Evolutionary conservation across 2,888 invertebrate species (phyloP).

Genomic region (Hyposoter dolosus): DNA sequence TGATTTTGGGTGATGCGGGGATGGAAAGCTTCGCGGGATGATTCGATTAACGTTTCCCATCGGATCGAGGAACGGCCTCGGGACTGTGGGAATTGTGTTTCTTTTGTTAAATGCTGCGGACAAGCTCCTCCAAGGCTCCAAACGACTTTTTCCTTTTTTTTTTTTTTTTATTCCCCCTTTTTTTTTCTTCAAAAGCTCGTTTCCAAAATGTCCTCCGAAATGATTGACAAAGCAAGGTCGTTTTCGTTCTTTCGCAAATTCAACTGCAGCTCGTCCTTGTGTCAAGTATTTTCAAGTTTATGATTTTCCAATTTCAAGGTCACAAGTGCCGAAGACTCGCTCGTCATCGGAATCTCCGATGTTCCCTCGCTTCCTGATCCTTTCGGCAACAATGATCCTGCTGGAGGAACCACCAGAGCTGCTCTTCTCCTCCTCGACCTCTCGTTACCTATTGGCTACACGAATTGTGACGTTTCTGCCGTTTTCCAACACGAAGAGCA

Average conservation of each 20-base stretch:
- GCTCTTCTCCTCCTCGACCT: slow-evolving; percentile 41
- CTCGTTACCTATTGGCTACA: slow-evolving; percentile 83
- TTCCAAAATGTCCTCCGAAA: slow-evolving; percentile 53
- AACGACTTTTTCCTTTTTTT: neutral
- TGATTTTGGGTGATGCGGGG: slow-evolving; percentile 38
- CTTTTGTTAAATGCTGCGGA: neutral
- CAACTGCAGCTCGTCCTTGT: slow-evolving; percentile 9
- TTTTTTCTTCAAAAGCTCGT: slow-evolving; percentile 52
- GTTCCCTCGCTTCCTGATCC: slow-evolving; percentile 31
- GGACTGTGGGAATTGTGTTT: neutral
- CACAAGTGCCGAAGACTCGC: slow-evolving; percentile 31
- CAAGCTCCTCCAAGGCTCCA: neutral
- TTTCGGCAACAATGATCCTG: slow-evolving; percentile 23
- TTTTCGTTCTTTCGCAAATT: neutral
- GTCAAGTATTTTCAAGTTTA: slow-evolving; percentile 51
- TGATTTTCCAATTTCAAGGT: slow-evolving; percentile 35
- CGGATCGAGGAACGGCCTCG: neutral
- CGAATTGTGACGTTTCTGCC: slow-evolving; percentile 87
- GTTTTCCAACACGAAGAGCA: slow-evolving; percentile 92
- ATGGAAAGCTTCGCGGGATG: neutral
- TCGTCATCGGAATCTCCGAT: slow-evolving; percentile 19
- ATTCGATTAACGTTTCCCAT: neutral
- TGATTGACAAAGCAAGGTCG: slow-evolving; percentile 39
- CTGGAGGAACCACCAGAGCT: slow-evolving; percentile 26
- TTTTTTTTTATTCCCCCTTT: neutral